A percentile compares a stretch with the other conserved stretches of the same genome.
phyloP scores from a whole-genome alignment of 2,888 invertebrate species.

The Arctia plantaginis region DNA sequence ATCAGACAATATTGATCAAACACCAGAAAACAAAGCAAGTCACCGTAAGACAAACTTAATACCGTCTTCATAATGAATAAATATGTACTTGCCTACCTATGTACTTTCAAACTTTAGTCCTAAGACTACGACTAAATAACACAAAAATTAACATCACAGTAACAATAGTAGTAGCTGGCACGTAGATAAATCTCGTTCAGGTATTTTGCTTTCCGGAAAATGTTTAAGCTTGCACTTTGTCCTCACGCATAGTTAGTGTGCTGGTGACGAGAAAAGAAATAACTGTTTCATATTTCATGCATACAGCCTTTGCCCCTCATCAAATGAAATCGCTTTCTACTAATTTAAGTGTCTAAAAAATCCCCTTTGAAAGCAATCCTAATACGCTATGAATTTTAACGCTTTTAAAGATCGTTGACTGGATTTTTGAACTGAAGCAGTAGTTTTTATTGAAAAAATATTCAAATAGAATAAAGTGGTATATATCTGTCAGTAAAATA shows the following conservation, averaged over 20 bases:
- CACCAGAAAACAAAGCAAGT: not conserved
- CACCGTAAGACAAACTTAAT: no score
- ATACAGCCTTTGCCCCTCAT: not conserved
- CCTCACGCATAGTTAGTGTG: conserved; percentile 12
- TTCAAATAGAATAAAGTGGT: not conserved
- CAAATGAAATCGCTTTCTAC: not conserved
- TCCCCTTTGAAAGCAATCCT: not conserved
- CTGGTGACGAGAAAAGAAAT: conserved; percentile 10
- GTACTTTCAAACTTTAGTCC: not conserved
- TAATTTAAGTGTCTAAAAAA: not conserved
- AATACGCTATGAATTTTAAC: not conserved
- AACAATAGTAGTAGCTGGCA: conserved; percentile 11
- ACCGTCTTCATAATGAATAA: no score
- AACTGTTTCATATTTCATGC: not conserved
- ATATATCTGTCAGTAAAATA: not conserved
- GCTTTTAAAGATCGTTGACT: not conserved
- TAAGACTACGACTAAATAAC: not conserved
- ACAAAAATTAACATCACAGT: not conserved
- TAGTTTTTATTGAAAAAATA: not conserved
- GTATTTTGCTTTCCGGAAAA: conserved; percentile 36
- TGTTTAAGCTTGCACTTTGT: conserved; percentile 35
- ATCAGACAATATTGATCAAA: not conserved
- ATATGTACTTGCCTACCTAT: not conserved
- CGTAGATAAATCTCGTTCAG: conserved; percentile 30
- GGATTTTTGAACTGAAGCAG: not conserved